Evolutionary conservation across 2,888 invertebrate species (phyloP), one percentile per base, ranked within the genome.

Genomic region (Pristionchus arcanus): DNA sequence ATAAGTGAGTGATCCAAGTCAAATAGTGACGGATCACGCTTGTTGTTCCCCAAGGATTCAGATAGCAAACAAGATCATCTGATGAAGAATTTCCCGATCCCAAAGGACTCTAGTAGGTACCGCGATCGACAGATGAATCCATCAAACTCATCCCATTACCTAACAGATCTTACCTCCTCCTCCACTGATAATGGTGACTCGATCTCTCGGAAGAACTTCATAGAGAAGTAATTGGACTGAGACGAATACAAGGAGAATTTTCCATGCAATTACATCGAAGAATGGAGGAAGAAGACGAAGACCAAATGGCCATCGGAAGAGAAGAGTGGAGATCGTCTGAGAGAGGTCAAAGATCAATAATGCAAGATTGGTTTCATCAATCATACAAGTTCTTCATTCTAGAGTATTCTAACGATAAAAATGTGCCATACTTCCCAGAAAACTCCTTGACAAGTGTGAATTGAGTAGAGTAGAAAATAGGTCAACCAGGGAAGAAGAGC

Each of bases 201-300:
- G 19, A 42, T 89, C 89, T 34, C 89, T 89, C 28, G 89, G 89
- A 19, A 89, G 49, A 15, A 89, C 89, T 81, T 89, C 89, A 37
- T 89, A 59, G 34, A 89, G 81, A 4, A 89, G 89, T 25, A 89
- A 59, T 66, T 89, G 89, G 15, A 77, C 34, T 2, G 89, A 89
- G 42, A 81, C 5, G 63, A 89, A 81, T 16, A 89, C 63, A 34
- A 81, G 28, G 15, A 89, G 53, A 25, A 89, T 89, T 63, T 87
- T 87, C 87, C 87, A 87, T 49, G 87, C 71, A 16, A 87, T 71
- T 1, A 21, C n/a, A 81, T 89, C 89, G 66, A 89, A 77, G 63
- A 89, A n/a, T 15, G 89, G 81, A 77, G 89, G 89, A 42, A 89
- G 59, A 53, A 63, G 42, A 31, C 81, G 81, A 42, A 81, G 59